Conservation (phyloP, 2,888 invertebrate genomes). For the Chrysopilus asiliformis region DNA sequence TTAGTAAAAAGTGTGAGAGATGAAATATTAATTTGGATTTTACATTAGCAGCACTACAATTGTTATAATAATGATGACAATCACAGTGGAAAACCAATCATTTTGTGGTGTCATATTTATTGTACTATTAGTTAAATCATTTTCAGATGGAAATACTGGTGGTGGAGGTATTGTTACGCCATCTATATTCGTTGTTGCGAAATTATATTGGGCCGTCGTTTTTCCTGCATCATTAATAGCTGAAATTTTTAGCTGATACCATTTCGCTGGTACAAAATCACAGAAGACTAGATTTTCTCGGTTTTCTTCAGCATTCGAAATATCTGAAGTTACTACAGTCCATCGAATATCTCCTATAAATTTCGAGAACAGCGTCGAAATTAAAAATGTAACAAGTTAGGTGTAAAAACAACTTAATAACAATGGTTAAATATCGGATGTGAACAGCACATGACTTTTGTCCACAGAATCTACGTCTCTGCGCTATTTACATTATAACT, state of each 20-base stretch:
- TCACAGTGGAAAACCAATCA: constrained; percentile 33
- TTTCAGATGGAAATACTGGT: constrained; percentile 29
- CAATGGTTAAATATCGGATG: too few species aligned
- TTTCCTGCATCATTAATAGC: constrained; percentile 49
- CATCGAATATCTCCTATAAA: constrained; percentile 32
- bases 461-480: too few species aligned
- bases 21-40: too few species aligned
- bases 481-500: too few species aligned
- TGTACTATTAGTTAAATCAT: constrained; percentile 32
- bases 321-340: constrained; percentile 37
- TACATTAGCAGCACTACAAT: constrained; percentile 30
- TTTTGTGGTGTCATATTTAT: constrained; percentile 30
- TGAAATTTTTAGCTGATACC: constrained; percentile 46
- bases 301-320: constrained; percentile 35
- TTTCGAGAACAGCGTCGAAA: too few species aligned
- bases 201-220: constrained; percentile 46
- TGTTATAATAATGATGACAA: constrained; percentile 30
- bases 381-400: too few species aligned
- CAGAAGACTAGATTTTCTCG: constrained; percentile 39
- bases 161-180: constrained; percentile 36
- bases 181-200: constrained; percentile 42
- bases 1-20: too few species aligned
- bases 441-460: too few species aligned
- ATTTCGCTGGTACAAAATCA: constrained; percentile 43
- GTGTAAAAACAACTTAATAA: too few species aligned